Percentiles rank a stretch among this genome's conserved stretches.
Evolutionary conservation across 2,797 vertebrate genomes (phyloP).

Genomic region (Podarcis siculus): DNA sequence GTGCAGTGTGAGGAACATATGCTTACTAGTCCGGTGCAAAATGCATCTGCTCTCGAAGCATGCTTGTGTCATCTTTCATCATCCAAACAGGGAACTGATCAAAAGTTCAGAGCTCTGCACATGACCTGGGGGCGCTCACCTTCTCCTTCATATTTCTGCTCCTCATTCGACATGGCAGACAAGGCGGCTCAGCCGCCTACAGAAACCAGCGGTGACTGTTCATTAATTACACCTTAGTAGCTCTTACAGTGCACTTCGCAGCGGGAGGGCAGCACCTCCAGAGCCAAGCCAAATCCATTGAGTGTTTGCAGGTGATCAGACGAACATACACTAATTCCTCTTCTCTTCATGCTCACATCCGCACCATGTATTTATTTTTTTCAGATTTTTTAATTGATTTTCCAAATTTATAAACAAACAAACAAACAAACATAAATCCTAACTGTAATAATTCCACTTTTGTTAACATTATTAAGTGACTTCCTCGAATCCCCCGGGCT

Average conservation of each 20-base stretch:
- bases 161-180: not conserved
- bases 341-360: not conserved
- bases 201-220: not conserved
- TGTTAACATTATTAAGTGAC: too few species aligned
- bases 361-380: too few species aligned
- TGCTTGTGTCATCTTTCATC: not conserved
- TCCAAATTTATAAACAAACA: too few species aligned
- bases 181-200: not conserved
- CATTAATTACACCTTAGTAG: slow-evolving; percentile 3
- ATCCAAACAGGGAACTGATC: not conserved
- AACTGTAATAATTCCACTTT: too few species aligned
- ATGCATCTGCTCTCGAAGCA: not conserved
- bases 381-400: too few species aligned
- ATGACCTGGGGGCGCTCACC: not conserved
- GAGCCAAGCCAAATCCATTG: not conserved
- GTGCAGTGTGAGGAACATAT: not conserved
- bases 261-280: not conserved
- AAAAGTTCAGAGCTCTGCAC: not conserved
- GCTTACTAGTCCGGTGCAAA: not conserved
- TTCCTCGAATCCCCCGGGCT: too few species aligned
- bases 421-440: too few species aligned
- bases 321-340: not conserved
- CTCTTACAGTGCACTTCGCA: not conserved
- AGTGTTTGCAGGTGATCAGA: not conserved
- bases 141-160: slow-evolving; percentile 24